phyloP scores from a whole-genome alignment of 2,113 vertebrate genomes.

The Pelobates fuscus region DNA sequence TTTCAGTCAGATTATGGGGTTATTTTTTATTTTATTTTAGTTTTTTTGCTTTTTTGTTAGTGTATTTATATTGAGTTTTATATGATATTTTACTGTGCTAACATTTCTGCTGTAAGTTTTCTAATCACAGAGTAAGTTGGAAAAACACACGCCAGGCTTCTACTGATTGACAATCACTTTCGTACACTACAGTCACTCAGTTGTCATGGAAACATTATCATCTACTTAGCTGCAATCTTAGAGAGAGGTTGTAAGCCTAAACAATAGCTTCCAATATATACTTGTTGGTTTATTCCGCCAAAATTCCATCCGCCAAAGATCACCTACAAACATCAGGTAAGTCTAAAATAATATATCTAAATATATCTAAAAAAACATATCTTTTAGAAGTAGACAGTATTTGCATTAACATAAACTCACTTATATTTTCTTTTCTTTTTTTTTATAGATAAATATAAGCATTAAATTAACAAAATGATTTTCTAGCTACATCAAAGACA shows the following conservation, averaged over 20 bases:
- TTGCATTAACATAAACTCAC: too few species aligned
- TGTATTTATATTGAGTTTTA: background rate
- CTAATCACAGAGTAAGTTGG: conserved; percentile 16
- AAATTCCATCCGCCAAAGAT: background rate
- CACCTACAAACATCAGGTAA: too few species aligned
- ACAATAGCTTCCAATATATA: background rate
- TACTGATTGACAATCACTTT: conserved; percentile 32
- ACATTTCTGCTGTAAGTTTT: conserved; percentile 33
- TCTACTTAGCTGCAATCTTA: conserved; percentile 8
- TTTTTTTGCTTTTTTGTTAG: too few species aligned
- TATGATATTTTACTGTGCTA: conserved; percentile 4
- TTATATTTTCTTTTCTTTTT: too few species aligned
- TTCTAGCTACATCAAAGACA: too few species aligned
- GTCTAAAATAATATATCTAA: too few species aligned
- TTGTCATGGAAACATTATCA: conserved; percentile 38
- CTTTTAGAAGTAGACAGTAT: too few species aligned
- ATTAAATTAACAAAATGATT: too few species aligned
- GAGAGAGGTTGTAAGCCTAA: conserved; percentile 14
- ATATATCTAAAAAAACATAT: too few species aligned
- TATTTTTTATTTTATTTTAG: background rate
- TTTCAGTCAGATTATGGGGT: background rate
- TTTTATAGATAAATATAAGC: too few species aligned
- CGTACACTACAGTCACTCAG: conserved; percentile 22
- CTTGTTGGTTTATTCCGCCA: background rate
- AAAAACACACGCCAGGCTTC: conserved; percentile 25